Conservation (phyloP, 2,888 invertebrate species). For the Spialia ferax region DNA sequence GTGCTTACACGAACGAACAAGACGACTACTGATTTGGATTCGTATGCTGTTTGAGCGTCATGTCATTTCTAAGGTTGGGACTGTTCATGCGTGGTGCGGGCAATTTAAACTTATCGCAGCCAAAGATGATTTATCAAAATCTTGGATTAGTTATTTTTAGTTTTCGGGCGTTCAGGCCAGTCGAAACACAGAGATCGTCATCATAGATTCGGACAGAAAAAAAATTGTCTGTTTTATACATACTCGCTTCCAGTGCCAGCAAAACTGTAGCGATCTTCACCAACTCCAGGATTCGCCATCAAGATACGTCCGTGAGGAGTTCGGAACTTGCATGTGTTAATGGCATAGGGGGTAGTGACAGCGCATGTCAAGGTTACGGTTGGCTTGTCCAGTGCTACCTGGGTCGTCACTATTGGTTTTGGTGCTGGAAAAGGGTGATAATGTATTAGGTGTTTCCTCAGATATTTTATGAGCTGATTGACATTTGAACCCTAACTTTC, state of each 20-base stretch:
- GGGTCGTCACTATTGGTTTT: slow-evolving; percentile 57
- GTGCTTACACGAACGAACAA: no score
- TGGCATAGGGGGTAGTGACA: slow-evolving; percentile 51
- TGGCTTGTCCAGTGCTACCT: slow-evolving; percentile 53
- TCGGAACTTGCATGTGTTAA: slow-evolving; percentile 69
- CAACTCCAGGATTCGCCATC: slow-evolving; percentile 63
- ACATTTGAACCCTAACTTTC: no score
- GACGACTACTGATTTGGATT: no score
- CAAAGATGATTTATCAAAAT: no score
- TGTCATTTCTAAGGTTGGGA: no score
- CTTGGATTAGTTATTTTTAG: no score
- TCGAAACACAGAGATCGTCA: no score
- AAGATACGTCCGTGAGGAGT: slow-evolving; percentile 62
- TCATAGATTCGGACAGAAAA: no score
- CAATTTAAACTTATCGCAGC: no score
- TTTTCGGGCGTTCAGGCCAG: no score
- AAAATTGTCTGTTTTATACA: background rate
- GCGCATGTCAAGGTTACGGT: slow-evolving; percentile 62
- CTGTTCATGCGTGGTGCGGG: no score
- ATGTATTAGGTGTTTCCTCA: background rate
- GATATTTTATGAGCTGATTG: background rate
- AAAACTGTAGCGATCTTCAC: slow-evolving; percentile 63
- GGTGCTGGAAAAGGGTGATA: slow-evolving; percentile 51
- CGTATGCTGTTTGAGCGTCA: no score
- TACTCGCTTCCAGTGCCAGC: slow-evolving; percentile 58